A percentile compares a stretch with the other conserved stretches of the same genome.
These are phyloP conservation scores for Lysandra coridon DNA, from an alignment of 2,888 invertebrate genomes.

Conservation along the genomic window DNA sequence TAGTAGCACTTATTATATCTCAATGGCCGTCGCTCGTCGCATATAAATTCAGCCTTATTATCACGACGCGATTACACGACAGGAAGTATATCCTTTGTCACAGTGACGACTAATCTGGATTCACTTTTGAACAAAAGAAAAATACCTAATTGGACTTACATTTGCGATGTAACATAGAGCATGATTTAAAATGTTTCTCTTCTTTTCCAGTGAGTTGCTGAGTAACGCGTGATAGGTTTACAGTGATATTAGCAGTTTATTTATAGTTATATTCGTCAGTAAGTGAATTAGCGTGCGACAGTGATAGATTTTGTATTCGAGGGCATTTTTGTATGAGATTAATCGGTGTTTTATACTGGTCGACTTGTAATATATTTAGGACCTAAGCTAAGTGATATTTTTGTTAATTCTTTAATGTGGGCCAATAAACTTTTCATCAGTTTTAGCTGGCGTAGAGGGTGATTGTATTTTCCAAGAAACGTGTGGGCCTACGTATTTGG, in stretches of 20 bases:
- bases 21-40: too few relatives aligned
- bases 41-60: too few relatives aligned
- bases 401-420: constrained; percentile 2
- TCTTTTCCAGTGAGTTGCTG: constrained; percentile 68
- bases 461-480: neutral
- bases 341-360: constrained; percentile 18
- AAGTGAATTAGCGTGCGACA: constrained; percentile 31
- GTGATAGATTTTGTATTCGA: constrained; percentile 27
- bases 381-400: constrained; percentile 11
- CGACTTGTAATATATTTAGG: constrained; percentile 11
- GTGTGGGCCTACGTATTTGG: neutral
- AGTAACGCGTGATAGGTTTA: constrained; percentile 67
- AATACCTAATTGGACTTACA: too few relatives aligned
- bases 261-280: constrained; percentile 37
- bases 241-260: constrained; percentile 65
- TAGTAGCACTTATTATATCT: too few relatives aligned
- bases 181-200: constrained; percentile 32
- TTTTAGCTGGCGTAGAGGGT: neutral
- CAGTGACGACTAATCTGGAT: too few relatives aligned
- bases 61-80: too few relatives aligned
- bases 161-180: neutral
- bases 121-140: too few relatives aligned
- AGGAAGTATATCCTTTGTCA: too few relatives aligned
- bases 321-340: constrained; percentile 31
- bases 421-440: neutral